Base-by-base conservation (phyloP, 2,797 vertebrate species). In the Siniperca scherzeri region DNA sequence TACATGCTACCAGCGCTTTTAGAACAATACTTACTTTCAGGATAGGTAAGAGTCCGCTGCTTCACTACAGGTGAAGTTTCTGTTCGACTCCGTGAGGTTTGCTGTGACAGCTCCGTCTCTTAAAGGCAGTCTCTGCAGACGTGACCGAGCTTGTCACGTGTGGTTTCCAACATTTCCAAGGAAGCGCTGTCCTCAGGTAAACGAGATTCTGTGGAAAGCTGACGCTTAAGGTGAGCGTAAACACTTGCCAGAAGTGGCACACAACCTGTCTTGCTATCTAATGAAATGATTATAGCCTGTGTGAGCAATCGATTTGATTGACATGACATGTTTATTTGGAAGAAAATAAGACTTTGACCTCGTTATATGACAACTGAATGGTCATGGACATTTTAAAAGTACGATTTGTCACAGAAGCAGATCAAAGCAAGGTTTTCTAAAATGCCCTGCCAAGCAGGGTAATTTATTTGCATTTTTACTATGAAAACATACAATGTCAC, bases 391-490 rank as follows among this genome's bases (percentile, higher is more conserved):
- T 19, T 36, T 64, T 14, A 16, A 22, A 33, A 50, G 27, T 40
- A 30, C 17, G 13, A 53, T 14, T 52, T 64, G 8, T 68, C 33
- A 87, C 42, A 81, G n/a, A 86, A 40, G 13, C 46, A 81, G 21
- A 69, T 53, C 13, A 53, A 25, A 59, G 12, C 11, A 68, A 14
- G n/a, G 21, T 81, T 83, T 88, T 84, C 84, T 91, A 92, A 93
- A 94, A 91, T 48, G 74, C 78, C 91, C 93, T 65, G 84, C 62
- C 64, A 74, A 46, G 77, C 91, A 87, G 88, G 87, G 88, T 77
- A 57, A 87, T 95, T 95, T 94, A 95, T 95, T 95, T 91, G 91
- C 79, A 91, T 93, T 92, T 90, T 93, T 90, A 89, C 91, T 94
- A 94, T 93, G 91, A 94, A 95, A 93, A 92, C 90, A 90, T 90